Evolutionary conservation across 2,888 invertebrate species (phyloP).

Genomic region (Geotrupes spiniger): DNA sequence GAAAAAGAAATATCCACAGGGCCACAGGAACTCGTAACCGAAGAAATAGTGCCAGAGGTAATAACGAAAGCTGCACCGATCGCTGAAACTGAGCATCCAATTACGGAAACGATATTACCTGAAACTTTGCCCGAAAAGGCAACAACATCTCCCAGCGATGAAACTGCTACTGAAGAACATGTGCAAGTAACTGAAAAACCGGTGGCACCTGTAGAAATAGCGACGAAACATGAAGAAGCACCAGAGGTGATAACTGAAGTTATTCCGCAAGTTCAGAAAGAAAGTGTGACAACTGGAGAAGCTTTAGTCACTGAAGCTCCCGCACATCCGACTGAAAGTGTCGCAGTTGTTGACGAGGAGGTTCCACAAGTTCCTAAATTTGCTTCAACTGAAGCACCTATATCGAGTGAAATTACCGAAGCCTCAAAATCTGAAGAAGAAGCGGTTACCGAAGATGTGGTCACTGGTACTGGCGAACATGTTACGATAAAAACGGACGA

Average conservation of each 20-base stretch:
- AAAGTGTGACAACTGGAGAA: neutral
- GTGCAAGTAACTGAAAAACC: neutral
- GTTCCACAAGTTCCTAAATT: slow-evolving; percentile 15
- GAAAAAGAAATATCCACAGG: no score
- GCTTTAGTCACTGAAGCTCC: neutral
- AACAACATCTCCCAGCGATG: neutral
- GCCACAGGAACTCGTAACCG: slow-evolving; percentile 5
- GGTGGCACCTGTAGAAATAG: neutral
- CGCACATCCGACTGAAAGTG: neutral
- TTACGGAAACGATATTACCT: slow-evolving; percentile 3
- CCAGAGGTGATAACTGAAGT: neutral
- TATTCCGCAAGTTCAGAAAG: neutral
- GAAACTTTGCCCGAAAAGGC: neutral
- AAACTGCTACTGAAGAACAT: slow-evolving; percentile 7
- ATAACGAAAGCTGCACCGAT: neutral
- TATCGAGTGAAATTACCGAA: slow-evolving; percentile 8
- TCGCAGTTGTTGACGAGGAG: slow-evolving; percentile 6
- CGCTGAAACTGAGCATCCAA: no score
- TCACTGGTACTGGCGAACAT: slow-evolving; percentile 21
- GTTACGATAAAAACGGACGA: slow-evolving; percentile 24
- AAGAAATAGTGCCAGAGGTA: slow-evolving; percentile 1
- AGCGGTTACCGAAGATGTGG: slow-evolving; percentile 14
- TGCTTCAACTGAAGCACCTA: slow-evolving; percentile 9
- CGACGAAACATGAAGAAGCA: slow-evolving; percentile 5
- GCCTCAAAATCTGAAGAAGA: neutral